A percentile compares a stretch with the other conserved stretches of the same genome.
Conservation (phyloP, 2,113 vertebrate genomes). For the Callaeas wilsoni region DNA sequence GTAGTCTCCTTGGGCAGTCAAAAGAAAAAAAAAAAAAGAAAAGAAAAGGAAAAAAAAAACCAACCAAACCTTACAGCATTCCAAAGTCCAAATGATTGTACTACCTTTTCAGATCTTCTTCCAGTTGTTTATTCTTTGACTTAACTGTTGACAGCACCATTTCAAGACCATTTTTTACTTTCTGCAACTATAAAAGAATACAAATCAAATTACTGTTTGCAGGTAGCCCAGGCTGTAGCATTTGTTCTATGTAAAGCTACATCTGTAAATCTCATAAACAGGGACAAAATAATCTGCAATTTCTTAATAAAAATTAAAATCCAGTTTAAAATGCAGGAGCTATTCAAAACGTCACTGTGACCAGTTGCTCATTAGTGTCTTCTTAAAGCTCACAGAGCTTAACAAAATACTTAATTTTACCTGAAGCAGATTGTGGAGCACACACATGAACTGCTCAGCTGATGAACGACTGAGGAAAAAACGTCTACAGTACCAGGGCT, state of each 20-base stretch:
- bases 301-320: not conserved
- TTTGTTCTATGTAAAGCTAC: not conserved
- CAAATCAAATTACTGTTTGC: not conserved
- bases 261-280: not conserved
- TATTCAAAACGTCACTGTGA: not conserved
- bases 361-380: not conserved
- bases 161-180: constrained; percentile 61
- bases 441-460: not conserved
- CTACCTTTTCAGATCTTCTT: constrained; percentile 72
- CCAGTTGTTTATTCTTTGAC: constrained; percentile 59
- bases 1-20: not conserved
- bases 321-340: not conserved
- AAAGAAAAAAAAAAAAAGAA: not conserved
- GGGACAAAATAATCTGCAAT: not conserved
- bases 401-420: not conserved
- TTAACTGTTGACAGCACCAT: constrained; percentile 29
- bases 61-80: not conserved
- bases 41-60: not conserved
- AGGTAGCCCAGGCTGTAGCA: not conserved
- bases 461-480: not conserved
- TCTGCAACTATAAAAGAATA: constrained; percentile 62
- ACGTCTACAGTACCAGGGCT: not conserved
- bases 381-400: not conserved
- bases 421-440: not conserved
- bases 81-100: not conserved